Evolutionary conservation across 2,888 invertebrate species (phyloP).

Genomic region (Blastobasis lacticolella): DNA sequence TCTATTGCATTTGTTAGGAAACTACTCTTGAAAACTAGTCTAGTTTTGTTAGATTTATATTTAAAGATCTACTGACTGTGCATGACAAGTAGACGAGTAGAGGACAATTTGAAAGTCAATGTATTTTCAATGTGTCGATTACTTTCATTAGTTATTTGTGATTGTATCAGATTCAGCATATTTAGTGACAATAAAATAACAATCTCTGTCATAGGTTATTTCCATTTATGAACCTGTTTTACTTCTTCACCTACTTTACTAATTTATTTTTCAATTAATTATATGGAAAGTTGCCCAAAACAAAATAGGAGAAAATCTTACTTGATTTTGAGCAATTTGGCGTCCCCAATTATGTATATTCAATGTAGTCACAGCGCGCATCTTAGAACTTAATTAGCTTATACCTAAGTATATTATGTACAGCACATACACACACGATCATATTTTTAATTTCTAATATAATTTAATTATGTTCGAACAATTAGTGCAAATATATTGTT

Average conservation of each 20-base stretch:
- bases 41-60: no score
- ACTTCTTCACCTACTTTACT: slow-evolving; percentile 5
- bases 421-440: slow-evolving; percentile 42
- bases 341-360: slow-evolving; percentile 35
- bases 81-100: no score
- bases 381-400: slow-evolving; percentile 37
- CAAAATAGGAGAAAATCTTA: slow-evolving; percentile 16
- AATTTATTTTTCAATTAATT: neutral
- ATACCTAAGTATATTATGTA: slow-evolving; percentile 43
- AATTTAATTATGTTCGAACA: slow-evolving; percentile 34
- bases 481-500: slow-evolving; percentile 44
- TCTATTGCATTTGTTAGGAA: no score
- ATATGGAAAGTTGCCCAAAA: slow-evolving; percentile 6
- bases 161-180: no score
- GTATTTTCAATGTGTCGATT: no score
- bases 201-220: no score
- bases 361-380: slow-evolving; percentile 58
- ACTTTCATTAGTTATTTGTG: no score
- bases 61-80: no score
- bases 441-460: neutral
- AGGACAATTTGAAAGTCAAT: no score
- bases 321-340: slow-evolving; percentile 52
- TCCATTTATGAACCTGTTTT: no score
- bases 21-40: no score
- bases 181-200: no score